Percentiles rank a stretch among this genome's conserved stretches.
These are phyloP conservation scores for Penaeus vannamei DNA, from an alignment of 1,140 invertebrate genomes.

Conservation along the genomic window DNA sequence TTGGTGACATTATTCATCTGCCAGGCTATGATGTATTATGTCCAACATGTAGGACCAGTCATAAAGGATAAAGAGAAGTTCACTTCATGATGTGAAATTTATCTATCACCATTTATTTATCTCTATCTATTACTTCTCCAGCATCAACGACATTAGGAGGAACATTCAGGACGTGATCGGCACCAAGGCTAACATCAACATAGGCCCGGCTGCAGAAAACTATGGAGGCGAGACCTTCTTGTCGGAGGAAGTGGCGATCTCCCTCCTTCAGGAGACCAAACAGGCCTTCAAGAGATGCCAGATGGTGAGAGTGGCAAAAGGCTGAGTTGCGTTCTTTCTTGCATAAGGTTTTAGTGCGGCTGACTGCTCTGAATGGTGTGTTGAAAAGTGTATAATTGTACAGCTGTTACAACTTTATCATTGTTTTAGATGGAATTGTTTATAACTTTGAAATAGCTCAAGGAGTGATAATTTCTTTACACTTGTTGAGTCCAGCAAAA, in stretches of 20 bases:
- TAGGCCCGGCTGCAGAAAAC: conserved; percentile 90
- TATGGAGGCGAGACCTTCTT: conserved; percentile 98
- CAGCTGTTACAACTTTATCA: no score
- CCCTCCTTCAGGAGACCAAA: conserved; percentile 92
- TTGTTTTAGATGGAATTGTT: no score
- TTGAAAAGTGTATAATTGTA: no score
- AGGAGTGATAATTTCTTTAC: no score
- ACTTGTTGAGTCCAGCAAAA: no score
- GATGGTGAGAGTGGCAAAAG: conserved; percentile 70
- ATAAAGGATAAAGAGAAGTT: no score
- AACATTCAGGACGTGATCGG: conserved; percentile 95
- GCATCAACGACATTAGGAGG: conserved; percentile 91
- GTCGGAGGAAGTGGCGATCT: conserved; percentile 96
- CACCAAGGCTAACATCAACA: conserved; percentile 91
- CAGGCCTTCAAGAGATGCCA: conserved; percentile 91
- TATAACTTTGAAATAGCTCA: no score
- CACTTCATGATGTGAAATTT: background rate
- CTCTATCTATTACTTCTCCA: conserved; percentile 70
- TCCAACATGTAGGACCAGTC: no score
- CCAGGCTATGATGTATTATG: no score
- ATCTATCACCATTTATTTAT: background rate
- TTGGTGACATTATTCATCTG: no score
- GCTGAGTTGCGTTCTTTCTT: background rate
- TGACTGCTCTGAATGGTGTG: no score
- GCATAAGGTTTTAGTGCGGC: background rate